These are phyloP conservation scores for Orthosia gothica DNA, from an alignment of 2,888 invertebrate species.

Conservation along the genomic window DNA sequence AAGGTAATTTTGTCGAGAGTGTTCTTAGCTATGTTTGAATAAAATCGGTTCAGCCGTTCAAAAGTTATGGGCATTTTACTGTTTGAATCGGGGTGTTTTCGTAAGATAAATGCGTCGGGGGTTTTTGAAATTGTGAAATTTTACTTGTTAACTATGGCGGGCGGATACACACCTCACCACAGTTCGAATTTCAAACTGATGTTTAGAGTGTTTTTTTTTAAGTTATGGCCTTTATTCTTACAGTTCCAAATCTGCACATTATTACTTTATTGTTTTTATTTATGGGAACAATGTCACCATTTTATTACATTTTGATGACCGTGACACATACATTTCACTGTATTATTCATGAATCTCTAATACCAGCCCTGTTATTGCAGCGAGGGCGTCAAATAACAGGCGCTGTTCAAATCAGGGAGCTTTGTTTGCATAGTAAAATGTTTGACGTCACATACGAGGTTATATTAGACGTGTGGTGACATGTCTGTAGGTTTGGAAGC, in stretches of 20 bases:
- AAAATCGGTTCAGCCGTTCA: too few species aligned
- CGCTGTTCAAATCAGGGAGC: constrained; percentile 26
- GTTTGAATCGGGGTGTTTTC: too few species aligned
- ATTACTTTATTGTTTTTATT: constrained; percentile 17
- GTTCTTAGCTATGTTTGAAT: too few species aligned
- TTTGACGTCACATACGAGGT: constrained; percentile 16
- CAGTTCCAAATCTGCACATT: not conserved
- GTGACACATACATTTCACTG: constrained; percentile 4
- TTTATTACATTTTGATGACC: constrained; percentile 35
- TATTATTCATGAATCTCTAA: constrained; percentile 48
- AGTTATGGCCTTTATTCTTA: not conserved
- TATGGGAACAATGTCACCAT: constrained; percentile 4
- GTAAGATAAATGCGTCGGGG: too few species aligned
- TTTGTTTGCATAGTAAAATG: constrained; percentile 37
- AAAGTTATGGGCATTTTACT: too few species aligned
- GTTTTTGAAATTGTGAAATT: too few species aligned
- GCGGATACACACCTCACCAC: not conserved
- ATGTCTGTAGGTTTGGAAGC: constrained; percentile 16
- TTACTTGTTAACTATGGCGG: not conserved
- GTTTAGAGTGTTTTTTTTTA: not conserved
- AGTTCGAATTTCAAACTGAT: not conserved
- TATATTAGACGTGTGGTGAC: not conserved
- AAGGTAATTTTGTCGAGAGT: too few species aligned
- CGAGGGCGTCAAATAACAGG: constrained; percentile 34
- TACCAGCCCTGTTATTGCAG: constrained; percentile 35